Base-by-base conservation (phyloP, 2,888 invertebrate species). In the Ornithoptera priamus region DNA sequence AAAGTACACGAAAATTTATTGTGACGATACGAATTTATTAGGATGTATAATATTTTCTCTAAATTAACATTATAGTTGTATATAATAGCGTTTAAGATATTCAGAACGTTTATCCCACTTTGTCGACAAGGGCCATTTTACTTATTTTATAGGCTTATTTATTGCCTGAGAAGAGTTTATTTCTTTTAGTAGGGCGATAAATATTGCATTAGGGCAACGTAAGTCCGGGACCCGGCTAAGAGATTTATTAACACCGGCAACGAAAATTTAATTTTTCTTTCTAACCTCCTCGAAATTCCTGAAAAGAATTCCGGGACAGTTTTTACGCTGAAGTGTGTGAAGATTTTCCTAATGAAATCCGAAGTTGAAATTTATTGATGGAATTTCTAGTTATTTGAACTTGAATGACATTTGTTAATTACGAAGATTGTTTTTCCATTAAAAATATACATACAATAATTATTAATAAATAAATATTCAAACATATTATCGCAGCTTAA, bases 191-290 rank as follows among this genome's bases (percentile, higher is more conserved):
- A 77, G 71, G 75, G 80, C 82, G 87, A 90, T 90, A 89, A 90
- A 90, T 89, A 90, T 86, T 87, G 83, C 88, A 88, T 90, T 88
- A 89, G 84, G 81, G 77, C 77, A 83, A 84, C 80, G 80, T 78
- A 75, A 76, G 77, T 76, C 79, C 77, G 71, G 74, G 77, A 72
- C 75, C 71, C 65, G 73, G 70, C 74, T 74, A 72, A 65, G 77
- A 84, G 85, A 89, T 89, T 89, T 89, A 89, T 86, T 85, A 85
- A 80, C 79, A 81, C 79, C 80, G 78, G 79, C 67, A 56, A 74
- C 76, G 78, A 80, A 81, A 82, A 85, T 84, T 80, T 81, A 80
- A 85, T 86, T 85, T 81, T 79, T 74, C 65, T 76, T 74, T 75
- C 79, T 82, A 83, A 85, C 83, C 81, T 79, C 76, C 77, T 80